phyloP scores from a whole-genome alignment of 2,113 vertebrate species.

The Pseudonaja textilis region DNA sequence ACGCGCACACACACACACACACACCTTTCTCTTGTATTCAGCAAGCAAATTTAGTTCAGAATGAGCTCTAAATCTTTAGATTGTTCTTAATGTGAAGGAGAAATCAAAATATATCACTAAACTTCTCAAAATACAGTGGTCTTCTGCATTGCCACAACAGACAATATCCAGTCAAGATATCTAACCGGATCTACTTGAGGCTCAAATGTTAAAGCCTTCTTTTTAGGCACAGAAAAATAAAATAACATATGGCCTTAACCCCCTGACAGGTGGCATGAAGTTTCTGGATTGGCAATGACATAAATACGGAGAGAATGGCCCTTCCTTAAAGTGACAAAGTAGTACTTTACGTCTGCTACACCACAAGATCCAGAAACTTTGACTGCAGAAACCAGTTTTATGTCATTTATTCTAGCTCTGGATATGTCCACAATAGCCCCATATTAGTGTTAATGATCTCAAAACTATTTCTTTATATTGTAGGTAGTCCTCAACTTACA shows the following conservation, averaged over 20 bases:
- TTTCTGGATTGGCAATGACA: not conserved
- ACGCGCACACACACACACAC: too few relatives aligned
- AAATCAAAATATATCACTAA: not conserved
- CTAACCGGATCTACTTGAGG: not conserved
- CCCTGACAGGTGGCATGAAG: not conserved
- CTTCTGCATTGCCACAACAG: not conserved
- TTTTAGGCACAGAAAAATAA: not conserved
- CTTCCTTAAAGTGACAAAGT: not conserved
- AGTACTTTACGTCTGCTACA: not conserved
- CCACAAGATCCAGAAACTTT: not conserved
- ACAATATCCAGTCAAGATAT: not conserved
- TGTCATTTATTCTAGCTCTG: not conserved
- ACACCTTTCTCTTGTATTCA: not conserved
- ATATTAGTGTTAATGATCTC: not conserved
- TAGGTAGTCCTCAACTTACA: too few relatives aligned
- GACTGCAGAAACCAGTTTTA: not conserved
- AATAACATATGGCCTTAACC: not conserved
- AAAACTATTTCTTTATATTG: too few relatives aligned
- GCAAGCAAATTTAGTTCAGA: not conserved
- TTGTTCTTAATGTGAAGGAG: not conserved
- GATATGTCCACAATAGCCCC: not conserved
- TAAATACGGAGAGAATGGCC: not conserved
- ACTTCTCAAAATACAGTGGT: not conserved
- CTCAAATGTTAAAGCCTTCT: not conserved
- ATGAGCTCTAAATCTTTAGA: not conserved